A percentile compares a stretch with the other conserved stretches of the same genome.
Evolutionary conservation across 2,888 invertebrate species (phyloP).

Genomic region (Syrista parreyssii): DNA sequence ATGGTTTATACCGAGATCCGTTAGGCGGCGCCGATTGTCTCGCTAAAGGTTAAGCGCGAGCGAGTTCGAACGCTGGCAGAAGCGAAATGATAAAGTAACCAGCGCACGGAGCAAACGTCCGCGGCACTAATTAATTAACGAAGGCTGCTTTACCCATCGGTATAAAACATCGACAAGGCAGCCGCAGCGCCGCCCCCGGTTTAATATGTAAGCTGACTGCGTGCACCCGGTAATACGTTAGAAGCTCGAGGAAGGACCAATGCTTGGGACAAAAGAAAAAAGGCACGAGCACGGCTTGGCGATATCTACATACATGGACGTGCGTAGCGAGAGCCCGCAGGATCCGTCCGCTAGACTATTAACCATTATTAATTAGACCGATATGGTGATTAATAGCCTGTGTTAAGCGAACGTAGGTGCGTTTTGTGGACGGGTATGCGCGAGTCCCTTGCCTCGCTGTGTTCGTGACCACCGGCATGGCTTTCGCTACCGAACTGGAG

Average conservation of each 20-base stretch:
- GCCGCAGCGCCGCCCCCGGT: neutral
- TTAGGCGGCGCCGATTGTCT: neutral
- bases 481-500: conserved; percentile 26
- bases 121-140: neutral
- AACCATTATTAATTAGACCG: conserved; percentile 45
- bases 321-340: conserved; percentile 11
- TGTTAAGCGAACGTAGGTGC: conserved; percentile 13
- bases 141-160: neutral
- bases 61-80: neutral
- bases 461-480: conserved; percentile 14
- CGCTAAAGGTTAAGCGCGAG: neutral
- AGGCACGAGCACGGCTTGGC: neutral
- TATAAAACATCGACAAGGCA: neutral
- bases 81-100: neutral
- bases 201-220: neutral
- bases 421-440: neutral
- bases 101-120: neutral
- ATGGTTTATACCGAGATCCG: neutral
- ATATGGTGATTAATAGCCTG: conserved; percentile 40
- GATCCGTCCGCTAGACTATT: conserved; percentile 32
- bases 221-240: neutral
- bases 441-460: conserved; percentile 2
- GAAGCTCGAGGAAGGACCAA: conserved; percentile 6
- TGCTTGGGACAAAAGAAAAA: neutral
- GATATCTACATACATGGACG: conserved; percentile 16